These are phyloP conservation scores for Tetramorium alpestre DNA, from an alignment of 1,140 invertebrate genomes.

Conservation along the genomic window DNA sequence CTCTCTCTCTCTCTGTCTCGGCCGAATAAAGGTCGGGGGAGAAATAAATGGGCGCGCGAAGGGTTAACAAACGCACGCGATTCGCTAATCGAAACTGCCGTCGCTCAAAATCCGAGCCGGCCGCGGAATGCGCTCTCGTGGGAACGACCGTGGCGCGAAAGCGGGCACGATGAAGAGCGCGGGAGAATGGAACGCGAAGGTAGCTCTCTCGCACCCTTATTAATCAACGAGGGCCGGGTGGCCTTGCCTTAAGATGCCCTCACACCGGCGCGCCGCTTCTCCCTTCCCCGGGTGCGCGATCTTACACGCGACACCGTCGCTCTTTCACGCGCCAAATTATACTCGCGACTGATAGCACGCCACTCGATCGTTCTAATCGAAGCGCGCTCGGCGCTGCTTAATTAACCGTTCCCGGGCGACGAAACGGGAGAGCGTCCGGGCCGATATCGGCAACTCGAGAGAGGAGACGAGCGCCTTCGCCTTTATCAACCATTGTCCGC, in stretches of 20 bases:
- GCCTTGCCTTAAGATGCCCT: conserved; percentile 32
- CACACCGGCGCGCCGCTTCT: not conserved
- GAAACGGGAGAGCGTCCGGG: not conserved
- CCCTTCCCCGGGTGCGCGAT: not conserved
- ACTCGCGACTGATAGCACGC: conserved; percentile 16
- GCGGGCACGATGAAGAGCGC: conserved; percentile 10
- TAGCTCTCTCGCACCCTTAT: conserved; percentile 57
- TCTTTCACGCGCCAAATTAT: not conserved
- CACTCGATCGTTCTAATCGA: conserved; percentile 5
- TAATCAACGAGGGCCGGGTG: conserved; percentile 54
- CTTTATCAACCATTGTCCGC: conserved; percentile 47
- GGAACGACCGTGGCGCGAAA: conserved; percentile 30
- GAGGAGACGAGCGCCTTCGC: not conserved
- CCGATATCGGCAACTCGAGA: not conserved
- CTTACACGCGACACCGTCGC: not conserved
- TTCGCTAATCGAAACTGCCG: conserved; percentile 53
- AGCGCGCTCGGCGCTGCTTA: not conserved
- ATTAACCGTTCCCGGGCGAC: conserved; percentile 19
- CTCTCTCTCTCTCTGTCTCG: not conserved
- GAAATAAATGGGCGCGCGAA: not conserved
- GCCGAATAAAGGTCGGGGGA: not conserved
- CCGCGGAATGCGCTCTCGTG: conserved; percentile 48
- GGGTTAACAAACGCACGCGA: conserved; percentile 21
- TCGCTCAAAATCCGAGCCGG: conserved; percentile 51
- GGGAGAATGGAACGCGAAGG: conserved; percentile 53